A percentile compares a stretch with the other conserved stretches of the same genome.
Evolutionary conservation across 1,140 invertebrate genomes (phyloP).

Genomic region (Sinonovacula constricta): DNA sequence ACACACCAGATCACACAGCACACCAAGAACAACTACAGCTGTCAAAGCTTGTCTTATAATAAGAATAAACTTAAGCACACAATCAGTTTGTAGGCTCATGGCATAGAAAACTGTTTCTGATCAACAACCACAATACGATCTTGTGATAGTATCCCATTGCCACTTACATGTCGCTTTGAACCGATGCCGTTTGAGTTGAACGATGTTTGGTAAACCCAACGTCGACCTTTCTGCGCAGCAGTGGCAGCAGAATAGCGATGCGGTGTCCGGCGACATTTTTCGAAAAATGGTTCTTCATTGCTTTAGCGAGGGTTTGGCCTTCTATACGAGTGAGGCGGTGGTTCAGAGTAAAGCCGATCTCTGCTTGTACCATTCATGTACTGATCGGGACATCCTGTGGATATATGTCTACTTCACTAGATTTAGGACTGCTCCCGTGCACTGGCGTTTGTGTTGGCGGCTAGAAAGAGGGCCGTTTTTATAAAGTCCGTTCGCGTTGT

Average conservation of each 20-base stretch:
- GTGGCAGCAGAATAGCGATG: background rate
- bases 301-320: background rate
- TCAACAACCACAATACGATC: constrained; percentile 35
- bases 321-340: background rate
- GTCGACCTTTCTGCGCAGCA: constrained; percentile 11
- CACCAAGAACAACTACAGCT: constrained; percentile 35
- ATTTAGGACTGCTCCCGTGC: constrained; percentile 22
- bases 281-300: background rate
- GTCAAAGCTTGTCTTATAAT: constrained; percentile 15
- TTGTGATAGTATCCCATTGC: constrained; percentile 21
- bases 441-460: constrained; percentile 21
- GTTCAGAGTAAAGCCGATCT: background rate
- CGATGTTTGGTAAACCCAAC: constrained; percentile 37
- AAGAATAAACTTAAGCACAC: constrained; percentile 45
- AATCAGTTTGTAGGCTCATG: constrained; percentile 47
- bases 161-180: constrained; percentile 22
- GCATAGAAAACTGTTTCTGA: constrained; percentile 37
- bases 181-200: constrained; percentile 39
- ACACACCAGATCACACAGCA: constrained; percentile 43
- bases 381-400: background rate
- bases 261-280: background rate
- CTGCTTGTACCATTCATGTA: background rate
- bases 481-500: constrained; percentile 21
- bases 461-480: constrained; percentile 25
- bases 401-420: constrained; percentile 39